These are phyloP conservation scores for Anguilla marmorata DNA, from an alignment of 2,797 vertebrate species.

Conservation along the genomic window DNA sequence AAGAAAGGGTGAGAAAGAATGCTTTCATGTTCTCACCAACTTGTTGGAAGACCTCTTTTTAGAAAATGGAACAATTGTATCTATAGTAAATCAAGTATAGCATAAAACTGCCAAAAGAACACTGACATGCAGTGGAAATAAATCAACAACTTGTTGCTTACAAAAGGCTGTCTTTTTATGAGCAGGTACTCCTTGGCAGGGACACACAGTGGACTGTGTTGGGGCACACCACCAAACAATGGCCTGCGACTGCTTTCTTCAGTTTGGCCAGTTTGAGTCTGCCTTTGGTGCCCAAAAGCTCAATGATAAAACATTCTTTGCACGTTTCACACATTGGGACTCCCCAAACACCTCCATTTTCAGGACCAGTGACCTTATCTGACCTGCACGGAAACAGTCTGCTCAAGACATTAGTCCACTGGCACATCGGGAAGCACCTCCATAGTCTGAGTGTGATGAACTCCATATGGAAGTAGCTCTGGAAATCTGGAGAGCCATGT, in stretches of 20 bases:
- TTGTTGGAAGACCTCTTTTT: not conserved
- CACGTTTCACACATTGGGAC: not conserved
- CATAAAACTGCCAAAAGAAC: not conserved
- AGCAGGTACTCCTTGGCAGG: not conserved
- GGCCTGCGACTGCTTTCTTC: not conserved
- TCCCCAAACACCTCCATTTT: not conserved
- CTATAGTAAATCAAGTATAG: not conserved
- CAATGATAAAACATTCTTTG: conserved; percentile 1
- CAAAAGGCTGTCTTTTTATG: not conserved
- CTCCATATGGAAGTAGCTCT: conserved; percentile 21
- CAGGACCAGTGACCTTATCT: not conserved
- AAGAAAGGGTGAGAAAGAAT: not conserved
- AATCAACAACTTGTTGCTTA: conserved; percentile 6
- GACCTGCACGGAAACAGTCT: not conserved
- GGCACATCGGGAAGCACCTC: conserved; percentile 27
- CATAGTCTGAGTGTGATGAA: conserved; percentile 8
- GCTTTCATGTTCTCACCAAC: conserved; percentile 5
- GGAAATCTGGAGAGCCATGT: conserved; percentile 21
- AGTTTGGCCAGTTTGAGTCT: not conserved
- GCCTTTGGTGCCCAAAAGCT: conserved; percentile 11
- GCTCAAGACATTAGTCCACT: conserved; percentile 18
- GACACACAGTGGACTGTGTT: not conserved
- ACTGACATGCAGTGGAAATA: not conserved
- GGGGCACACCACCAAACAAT: not conserved
- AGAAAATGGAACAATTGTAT: not conserved